Percentiles rank a stretch among this genome's conserved stretches.
phyloP scores from a whole-genome alignment of 2,113 vertebrate species.

The Erythrolamprus reginae region DNA sequence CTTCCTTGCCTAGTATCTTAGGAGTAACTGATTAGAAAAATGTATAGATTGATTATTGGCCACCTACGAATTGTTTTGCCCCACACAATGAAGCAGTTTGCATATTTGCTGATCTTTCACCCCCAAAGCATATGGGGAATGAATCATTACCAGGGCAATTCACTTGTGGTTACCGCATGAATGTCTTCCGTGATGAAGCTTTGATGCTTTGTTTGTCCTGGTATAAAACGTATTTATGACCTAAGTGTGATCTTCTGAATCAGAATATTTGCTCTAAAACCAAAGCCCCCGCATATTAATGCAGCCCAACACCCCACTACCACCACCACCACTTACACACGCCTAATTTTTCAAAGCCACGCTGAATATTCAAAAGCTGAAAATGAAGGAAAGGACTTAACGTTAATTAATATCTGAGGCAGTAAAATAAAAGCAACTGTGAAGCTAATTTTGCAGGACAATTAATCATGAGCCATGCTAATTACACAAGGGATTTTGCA shows the following conservation, averaged over 20 bases:
- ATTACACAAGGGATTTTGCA: conserved; percentile 99
- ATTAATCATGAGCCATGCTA: conserved; percentile 99
- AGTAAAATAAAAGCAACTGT: conserved; percentile 98
- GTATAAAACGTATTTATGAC: conserved; percentile 96
- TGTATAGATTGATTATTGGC: conserved; percentile 39
- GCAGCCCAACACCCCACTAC: conserved; percentile 69
- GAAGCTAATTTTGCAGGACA: conserved; percentile 99
- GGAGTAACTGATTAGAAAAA: conserved; percentile 54
- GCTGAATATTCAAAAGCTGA: conserved; percentile 96
- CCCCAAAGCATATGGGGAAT: conserved; percentile 72
- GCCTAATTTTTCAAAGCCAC: conserved; percentile 88
- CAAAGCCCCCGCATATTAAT: conserved; percentile 79
- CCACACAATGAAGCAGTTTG: conserved; percentile 68
- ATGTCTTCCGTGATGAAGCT: conserved; percentile 83
- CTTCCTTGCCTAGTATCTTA: neutral
- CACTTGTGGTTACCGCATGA: conserved; percentile 81
- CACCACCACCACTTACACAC: neutral
- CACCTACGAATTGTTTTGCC: conserved; percentile 59
- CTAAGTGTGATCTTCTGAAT: conserved; percentile 81
- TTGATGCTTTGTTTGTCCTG: conserved; percentile 83
- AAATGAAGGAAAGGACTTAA: conserved; percentile 90
- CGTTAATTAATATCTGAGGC: conserved; percentile 99
- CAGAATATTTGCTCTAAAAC: conserved; percentile 86
- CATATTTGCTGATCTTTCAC: conserved; percentile 81
- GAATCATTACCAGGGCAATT: conserved; percentile 92